These are phyloP conservation scores for Tipula unca DNA, from an alignment of 2,888 invertebrate genomes.

Conservation along the genomic window DNA sequence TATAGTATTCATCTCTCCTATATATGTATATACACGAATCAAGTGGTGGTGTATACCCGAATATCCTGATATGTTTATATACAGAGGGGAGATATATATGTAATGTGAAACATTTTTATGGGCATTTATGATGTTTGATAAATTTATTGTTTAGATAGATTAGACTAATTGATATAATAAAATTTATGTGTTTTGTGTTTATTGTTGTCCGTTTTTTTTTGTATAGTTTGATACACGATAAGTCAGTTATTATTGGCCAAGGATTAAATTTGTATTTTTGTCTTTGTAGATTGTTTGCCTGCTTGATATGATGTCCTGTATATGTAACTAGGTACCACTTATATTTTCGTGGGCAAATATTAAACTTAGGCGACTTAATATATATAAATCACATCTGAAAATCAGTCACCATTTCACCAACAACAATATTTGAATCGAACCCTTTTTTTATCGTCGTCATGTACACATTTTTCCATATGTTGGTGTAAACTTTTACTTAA, in stretches of 20 bases:
- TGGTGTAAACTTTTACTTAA: background rate
- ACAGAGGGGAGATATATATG: background rate
- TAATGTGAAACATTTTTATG: background rate
- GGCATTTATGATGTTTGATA: background rate
- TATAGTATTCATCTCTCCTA: background rate
- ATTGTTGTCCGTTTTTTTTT: background rate
- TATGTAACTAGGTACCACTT: too few species aligned
- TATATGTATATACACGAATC: background rate
- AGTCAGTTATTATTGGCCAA: background rate
- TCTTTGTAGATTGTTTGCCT: too few species aligned
- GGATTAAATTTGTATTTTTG: background rate
- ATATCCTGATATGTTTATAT: background rate
- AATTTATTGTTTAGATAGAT: conserved; percentile 14
- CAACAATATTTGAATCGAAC: background rate
- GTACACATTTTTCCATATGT: too few species aligned
- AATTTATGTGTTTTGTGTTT: background rate
- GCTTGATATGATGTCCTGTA: too few species aligned
- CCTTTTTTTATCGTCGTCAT: background rate
- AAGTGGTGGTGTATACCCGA: background rate
- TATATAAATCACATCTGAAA: background rate
- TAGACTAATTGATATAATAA: background rate
- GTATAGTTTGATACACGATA: background rate
- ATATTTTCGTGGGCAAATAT: too few species aligned
- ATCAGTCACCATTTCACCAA: background rate
- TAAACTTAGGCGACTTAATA: too few species aligned